Percentiles rank a stretch among this genome's conserved stretches.
phyloP scores from a whole-genome alignment of 2,113 vertebrate genomes.

The Tonatia bakeri region DNA sequence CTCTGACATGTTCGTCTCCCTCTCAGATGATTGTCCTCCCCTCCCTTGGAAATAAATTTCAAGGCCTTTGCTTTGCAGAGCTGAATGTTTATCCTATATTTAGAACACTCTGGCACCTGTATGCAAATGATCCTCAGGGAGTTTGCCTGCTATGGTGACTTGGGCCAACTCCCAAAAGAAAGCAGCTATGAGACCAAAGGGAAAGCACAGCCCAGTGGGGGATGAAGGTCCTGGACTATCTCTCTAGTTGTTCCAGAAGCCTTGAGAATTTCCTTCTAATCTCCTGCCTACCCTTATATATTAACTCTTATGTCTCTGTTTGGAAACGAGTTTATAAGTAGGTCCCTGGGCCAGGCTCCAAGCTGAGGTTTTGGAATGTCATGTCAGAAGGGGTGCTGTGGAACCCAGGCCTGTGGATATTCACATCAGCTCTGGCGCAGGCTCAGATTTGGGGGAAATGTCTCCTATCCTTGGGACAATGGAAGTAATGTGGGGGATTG shows the following conservation, averaged over 20 bases:
- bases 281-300: not conserved
- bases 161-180: not conserved
- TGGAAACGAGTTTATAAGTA: conserved; percentile 17
- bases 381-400: not conserved
- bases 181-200: not conserved
- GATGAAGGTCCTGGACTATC: not conserved
- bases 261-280: not conserved
- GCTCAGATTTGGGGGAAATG: not conserved
- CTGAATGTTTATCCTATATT: conserved; percentile 54
- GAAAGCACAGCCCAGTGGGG: not conserved
- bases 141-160: conserved; percentile 56
- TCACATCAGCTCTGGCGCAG: not conserved
- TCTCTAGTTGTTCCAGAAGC: conserved; percentile 25
- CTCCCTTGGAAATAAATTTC: conserved; percentile 42
- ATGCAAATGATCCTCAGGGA: conserved; percentile 64
- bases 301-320: not conserved
- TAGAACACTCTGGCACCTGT: conserved; percentile 67
- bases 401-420: not conserved
- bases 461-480: conserved; percentile 26
- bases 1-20: not conserved
- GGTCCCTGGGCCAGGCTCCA: not conserved
- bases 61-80: conserved; percentile 39
- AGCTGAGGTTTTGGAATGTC: not conserved
- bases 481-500: not conserved
- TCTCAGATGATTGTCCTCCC: not conserved